Base-by-base conservation (phyloP, 2,113 vertebrate genomes). In the Periophthalmus modestus region DNA sequence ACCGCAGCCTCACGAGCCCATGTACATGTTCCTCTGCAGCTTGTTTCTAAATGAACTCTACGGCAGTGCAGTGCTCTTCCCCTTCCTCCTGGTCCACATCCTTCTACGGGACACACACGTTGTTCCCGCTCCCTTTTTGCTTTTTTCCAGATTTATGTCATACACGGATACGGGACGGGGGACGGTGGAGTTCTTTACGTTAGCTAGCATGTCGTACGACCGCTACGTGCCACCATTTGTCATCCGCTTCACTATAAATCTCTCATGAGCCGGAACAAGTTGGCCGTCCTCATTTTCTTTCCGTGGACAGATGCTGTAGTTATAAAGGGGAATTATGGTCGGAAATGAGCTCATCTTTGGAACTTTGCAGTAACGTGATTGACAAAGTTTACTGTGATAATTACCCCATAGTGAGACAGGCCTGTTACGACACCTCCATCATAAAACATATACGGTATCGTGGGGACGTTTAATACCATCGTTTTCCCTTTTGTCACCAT, bases 391-490 rank as follows among this genome's bases (percentile, higher is more conserved):
- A n/a, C n/a, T n/a, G n/a, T n/a, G n/a, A n/a, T n/a, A n/a, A n/a
- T n/a, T n/a, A n/a, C n/a, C n/a, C n/a, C n/a, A n/a, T n/a, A n/a
- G n/a, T n/a, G n/a, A n/a, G n/a, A n/a, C n/a, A n/a, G n/a, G n/a
- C n/a, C n/a, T n/a, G n/a, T n/a, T n/a, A n/a, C n/a, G n/a, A n/a
- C n/a, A n/a, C n/a, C n/a, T n/a, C n/a, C 9, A 16, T 78, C 3
- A 79, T 81, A n/a, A n/a, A 90, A 88, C 61, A 69, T 88, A 9
- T 78, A 77, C 52, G 87, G 89, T 1, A 46, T 73, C 3, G 46
- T 18, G 19, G 46, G 12, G 6, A 18, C 18, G 1, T 9, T 63
- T 4, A 48, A 28, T 2, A 4, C n/a, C 4, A 4, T 63, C 1
- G 6, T 23, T 15, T 19, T 5, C 16, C 79, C 71, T 11, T 3